phyloP scores from a whole-genome alignment of 2,888 invertebrate species.

The Merodon equestris region DNA sequence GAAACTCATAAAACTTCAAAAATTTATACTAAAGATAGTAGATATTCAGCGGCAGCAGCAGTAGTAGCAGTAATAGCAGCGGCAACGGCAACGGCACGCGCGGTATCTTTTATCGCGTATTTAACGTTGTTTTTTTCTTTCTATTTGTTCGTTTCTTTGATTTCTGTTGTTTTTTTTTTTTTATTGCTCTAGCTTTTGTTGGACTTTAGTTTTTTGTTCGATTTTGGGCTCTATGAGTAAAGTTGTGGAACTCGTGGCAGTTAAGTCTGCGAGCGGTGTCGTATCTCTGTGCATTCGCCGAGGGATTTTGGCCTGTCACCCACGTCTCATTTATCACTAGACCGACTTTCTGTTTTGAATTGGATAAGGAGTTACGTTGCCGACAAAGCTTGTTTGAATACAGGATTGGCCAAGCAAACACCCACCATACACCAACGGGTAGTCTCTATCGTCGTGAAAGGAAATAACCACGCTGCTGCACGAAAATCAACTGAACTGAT shows the following conservation, averaged over 20 bases:
- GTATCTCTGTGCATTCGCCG: constrained; percentile 27
- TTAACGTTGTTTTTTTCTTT: not conserved
- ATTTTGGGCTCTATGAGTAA: too few species aligned
- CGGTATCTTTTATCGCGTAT: constrained; percentile 46
- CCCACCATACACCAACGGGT: not conserved
- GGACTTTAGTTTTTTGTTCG: too few species aligned
- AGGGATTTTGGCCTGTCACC: constrained; percentile 60
- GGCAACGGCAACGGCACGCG: not conserved
- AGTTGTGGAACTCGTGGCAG: constrained; percentile 45
- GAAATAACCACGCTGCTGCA: constrained; percentile 35
- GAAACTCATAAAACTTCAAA: constrained; percentile 47
- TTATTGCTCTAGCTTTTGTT: too few species aligned
- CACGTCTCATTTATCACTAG: constrained; percentile 9
- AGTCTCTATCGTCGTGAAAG: not conserved
- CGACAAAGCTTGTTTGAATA: too few species aligned
- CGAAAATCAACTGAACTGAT: constrained; percentile 58
- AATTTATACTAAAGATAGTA: constrained; percentile 52
- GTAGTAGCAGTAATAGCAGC: too few species aligned
- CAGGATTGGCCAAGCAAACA: not conserved
- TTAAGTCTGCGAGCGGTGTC: constrained; percentile 40
- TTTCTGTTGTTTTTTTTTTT: constrained; percentile 3
- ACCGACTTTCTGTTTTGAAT: constrained; percentile 25
- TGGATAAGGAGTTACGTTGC: constrained; percentile 5
- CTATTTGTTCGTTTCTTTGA: constrained; percentile 14
- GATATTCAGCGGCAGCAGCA: constrained; percentile 25